Percentiles rank a stretch among this genome's conserved stretches.
Evolutionary conservation across 1,140 invertebrate species (phyloP).

Genomic region (Drosophila persimilis): DNA sequence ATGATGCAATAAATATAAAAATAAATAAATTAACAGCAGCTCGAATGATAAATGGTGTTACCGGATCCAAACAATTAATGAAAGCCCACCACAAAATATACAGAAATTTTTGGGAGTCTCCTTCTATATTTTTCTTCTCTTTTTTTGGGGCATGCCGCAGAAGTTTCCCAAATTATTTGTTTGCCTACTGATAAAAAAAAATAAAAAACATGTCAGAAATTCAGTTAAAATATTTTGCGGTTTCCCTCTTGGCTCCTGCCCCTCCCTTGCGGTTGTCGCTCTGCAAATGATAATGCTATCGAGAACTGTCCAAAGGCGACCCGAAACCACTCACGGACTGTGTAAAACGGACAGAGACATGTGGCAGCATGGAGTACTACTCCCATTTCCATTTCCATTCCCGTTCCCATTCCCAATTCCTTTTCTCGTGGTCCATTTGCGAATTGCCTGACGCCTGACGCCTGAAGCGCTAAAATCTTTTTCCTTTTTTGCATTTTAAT

Average conservation of each 20-base stretch:
- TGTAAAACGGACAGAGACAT: conserved; percentile 25
- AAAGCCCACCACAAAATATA: conserved; percentile 2
- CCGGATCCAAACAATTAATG: no score
- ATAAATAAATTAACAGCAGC: no score
- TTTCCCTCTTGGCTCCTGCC: neutral
- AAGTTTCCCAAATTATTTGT: conserved; percentile 21
- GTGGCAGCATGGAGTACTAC: neutral
- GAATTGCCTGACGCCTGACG: conserved; percentile 19
- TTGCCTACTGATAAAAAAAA: conserved; percentile 18
- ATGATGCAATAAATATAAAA: no score
- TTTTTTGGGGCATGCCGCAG: neutral
- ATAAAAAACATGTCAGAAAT: conserved; percentile 15
- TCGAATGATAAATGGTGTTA: no score
- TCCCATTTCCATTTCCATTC: conserved; percentile 5
- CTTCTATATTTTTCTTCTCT: conserved; percentile 2
- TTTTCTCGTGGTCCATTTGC: conserved; percentile 63
- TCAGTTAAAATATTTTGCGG: conserved; percentile 29
- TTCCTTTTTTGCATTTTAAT: conserved; percentile 72
- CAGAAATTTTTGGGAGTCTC: conserved; percentile 9
- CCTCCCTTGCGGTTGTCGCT: neutral
- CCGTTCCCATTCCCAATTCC: conserved; percentile 11
- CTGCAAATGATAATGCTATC: conserved; percentile 30
- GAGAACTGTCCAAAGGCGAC: conserved; percentile 31
- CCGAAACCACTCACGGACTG: conserved; percentile 33
- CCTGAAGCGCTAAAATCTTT: conserved; percentile 49